Conservation (phyloP, 2,797 vertebrate species). For the Sebastes diploproa region DNA sequence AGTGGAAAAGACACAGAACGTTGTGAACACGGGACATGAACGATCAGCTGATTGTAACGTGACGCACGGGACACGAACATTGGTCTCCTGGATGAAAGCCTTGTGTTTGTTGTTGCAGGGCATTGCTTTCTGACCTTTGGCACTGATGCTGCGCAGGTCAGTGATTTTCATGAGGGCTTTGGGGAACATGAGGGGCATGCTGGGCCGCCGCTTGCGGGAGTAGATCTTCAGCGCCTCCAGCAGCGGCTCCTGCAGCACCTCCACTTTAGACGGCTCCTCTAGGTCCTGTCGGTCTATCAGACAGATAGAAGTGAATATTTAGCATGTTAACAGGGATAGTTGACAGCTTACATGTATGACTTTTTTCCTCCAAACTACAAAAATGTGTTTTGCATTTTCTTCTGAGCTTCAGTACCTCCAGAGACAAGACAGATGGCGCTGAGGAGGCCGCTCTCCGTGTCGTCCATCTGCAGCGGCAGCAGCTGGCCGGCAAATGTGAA, state of each 20-base stretch:
- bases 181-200: conserved; percentile 96
- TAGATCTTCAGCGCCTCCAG: conserved; percentile 97
- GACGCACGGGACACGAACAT: too few species aligned
- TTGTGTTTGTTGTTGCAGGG: too few species aligned
- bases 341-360: neutral
- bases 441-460: conserved; percentile 95
- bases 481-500: conserved; percentile 96
- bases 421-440: conserved; percentile 97
- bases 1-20: too few species aligned
- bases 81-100: too few species aligned
- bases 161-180: conserved; percentile 99
- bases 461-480: conserved; percentile 96
- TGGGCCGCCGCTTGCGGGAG: conserved; percentile 91
- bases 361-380: neutral
- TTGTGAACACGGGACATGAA: too few species aligned
- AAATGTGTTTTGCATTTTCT: neutral
- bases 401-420: conserved; percentile 83
- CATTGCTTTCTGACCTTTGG: conserved; percentile 86
- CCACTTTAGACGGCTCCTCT: conserved; percentile 95
- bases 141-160: conserved; percentile 95
- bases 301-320: neutral
- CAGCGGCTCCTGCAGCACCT: conserved; percentile 94
- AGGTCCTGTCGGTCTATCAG: conserved; percentile 93
- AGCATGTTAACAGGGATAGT: neutral
- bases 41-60: too few species aligned